These are phyloP conservation scores for Popillia japonica DNA, from an alignment of 1,140 invertebrate genomes.

Conservation along the genomic window DNA sequence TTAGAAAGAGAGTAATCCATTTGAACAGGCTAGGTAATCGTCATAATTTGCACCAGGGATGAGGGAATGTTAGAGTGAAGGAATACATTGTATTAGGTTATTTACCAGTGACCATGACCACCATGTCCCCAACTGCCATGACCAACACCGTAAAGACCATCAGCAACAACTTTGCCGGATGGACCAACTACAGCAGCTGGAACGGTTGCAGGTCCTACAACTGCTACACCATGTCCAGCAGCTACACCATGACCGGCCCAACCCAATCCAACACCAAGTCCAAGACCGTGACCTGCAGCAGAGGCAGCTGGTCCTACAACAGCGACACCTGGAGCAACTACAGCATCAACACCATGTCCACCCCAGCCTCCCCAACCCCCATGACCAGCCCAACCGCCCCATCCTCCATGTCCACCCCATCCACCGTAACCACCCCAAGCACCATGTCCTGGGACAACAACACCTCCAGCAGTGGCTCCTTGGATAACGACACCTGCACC, in stretches of 20 bases:
- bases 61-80: neutral
- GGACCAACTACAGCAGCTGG: slow-evolving; percentile 37
- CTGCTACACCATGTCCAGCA: slow-evolving; percentile 38
- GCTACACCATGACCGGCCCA: slow-evolving; percentile 36
- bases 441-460: slow-evolving; percentile 35
- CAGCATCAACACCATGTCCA: slow-evolving; percentile 36
- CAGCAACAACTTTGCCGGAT: slow-evolving; percentile 27
- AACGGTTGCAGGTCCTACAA: slow-evolving; percentile 41
- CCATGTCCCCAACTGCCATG: slow-evolving; percentile 39
- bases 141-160: slow-evolving; percentile 39
- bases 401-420: slow-evolving; percentile 42
- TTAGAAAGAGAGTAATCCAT: slow-evolving; percentile 18
- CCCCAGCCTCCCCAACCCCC: slow-evolving; percentile 37
- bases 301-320: slow-evolving; percentile 40
- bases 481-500: slow-evolving; percentile 38
- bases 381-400: slow-evolving; percentile 36
- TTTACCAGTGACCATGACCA: slow-evolving; percentile 39
- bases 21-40: slow-evolving; percentile 16
- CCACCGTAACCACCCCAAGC: slow-evolving; percentile 38
- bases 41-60: neutral
- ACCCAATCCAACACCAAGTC: slow-evolving; percentile 33
- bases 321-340: slow-evolving; percentile 38
- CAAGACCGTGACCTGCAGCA: slow-evolving; percentile 28
- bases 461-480: slow-evolving; percentile 36
- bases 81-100: neutral